phyloP scores from a whole-genome alignment of 2,888 invertebrate genomes.

The Drosophila monieri region DNA sequence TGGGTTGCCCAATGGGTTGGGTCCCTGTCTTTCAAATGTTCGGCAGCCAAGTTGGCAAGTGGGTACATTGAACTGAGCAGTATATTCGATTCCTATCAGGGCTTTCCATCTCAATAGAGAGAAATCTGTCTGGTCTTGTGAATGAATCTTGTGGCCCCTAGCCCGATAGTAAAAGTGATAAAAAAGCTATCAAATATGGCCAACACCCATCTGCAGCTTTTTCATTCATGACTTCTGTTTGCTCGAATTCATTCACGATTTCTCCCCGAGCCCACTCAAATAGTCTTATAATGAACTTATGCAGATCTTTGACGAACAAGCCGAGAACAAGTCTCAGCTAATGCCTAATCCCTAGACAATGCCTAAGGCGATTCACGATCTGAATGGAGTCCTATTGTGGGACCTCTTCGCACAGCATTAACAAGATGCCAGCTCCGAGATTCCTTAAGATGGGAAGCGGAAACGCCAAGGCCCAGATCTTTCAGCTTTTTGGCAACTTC shows the following conservation, averaged over 20 bases:
- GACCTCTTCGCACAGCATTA: slow-evolving; percentile 44
- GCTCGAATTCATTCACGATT: slow-evolving; percentile 27
- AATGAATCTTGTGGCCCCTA: slow-evolving; percentile 14
- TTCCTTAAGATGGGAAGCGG: slow-evolving; percentile 49
- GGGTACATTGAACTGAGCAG: slow-evolving; percentile 9
- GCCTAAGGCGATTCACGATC: slow-evolving; percentile 18
- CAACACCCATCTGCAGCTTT: not conserved
- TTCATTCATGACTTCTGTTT: slow-evolving; percentile 39
- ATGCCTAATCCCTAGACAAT: slow-evolving; percentile 43
- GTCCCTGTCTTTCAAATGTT: slow-evolving; percentile 54
- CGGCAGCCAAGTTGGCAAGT: slow-evolving; percentile 5
- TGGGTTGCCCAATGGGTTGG: slow-evolving; percentile 61
- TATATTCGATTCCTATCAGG: not conserved
- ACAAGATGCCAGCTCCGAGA: slow-evolving; percentile 16
- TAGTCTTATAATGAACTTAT: slow-evolving; percentile 18
- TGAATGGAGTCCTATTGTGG: slow-evolving; percentile 24
- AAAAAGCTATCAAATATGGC: slow-evolving; percentile 15
- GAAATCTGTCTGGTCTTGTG: slow-evolving; percentile 23
- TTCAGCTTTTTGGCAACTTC: slow-evolving; percentile 33
- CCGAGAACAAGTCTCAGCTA: slow-evolving; percentile 36
- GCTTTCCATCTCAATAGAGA: slow-evolving; percentile 3
- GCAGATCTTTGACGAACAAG: slow-evolving; percentile 37
- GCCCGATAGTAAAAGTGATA: slow-evolving; percentile 25
- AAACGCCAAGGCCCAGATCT: slow-evolving; percentile 63
- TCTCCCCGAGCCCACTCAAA: slow-evolving; percentile 26